Evolutionary conservation across 1,140 invertebrate species (phyloP), one percentile per base, ranked within the genome.

Genomic region (Anagrus nilaparvatae): DNA sequence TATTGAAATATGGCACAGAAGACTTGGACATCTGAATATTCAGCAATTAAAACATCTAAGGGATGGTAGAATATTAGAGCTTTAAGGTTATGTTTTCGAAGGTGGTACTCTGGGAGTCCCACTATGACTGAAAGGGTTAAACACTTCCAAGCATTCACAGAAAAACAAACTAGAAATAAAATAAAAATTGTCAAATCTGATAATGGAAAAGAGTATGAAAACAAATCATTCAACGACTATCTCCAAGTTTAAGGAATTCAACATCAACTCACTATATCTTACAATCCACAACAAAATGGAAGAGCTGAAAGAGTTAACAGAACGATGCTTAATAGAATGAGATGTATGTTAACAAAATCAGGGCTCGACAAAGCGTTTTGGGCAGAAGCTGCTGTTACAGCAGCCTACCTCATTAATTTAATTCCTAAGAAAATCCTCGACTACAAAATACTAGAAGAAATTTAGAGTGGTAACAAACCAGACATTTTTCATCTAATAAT

Each of bases 201-300:
- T 49, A 44, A 44, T 40, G 25, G 58, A 58, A 49, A 41, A 9
- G 55, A 61, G 51, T 59, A 54, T 53, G 23, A 32, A 12, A 48
- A 32, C 17, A 46, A 25, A 31, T 34, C 43, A 20, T 30, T 59
- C 8, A 48, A 47, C 34, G 18, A 44, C 6, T 51, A 47, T 42
- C 49, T 35, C 17, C 46, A 47, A 14, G 14, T 44, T 30, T 49
- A 52, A 30, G 54, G 56, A 12, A 58, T 56, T 24, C 34, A 25
- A 25, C 38, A 47, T 13, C 13, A 54, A 33, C 46, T 43, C 25
- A 52, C 52, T 12, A 36, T 51, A 10, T 25, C 52, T 5, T 56
- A 65, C 35, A 48, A 51, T 29, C 59, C 67, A 33, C 49, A 64
- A 43, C 45, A 54, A 38, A 67, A 69, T 53, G 64, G 60, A 19